Evolutionary conservation across 2,888 invertebrate species (phyloP), one percentile per base, ranked within the genome.

Genomic region (Pristionchus arcanus): DNA sequence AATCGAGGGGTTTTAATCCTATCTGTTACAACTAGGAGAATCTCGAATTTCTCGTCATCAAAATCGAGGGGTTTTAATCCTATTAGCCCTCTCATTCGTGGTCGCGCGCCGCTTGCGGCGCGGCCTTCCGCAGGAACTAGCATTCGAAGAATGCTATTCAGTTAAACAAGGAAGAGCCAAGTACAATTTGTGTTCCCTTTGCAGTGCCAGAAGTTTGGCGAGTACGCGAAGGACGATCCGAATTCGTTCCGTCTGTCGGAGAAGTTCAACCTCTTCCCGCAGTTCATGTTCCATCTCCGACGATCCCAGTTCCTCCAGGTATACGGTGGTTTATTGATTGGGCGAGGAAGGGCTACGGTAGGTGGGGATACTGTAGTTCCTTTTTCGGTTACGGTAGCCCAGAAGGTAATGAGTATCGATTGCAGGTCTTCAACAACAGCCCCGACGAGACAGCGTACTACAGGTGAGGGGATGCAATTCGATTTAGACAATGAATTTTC

Each of bases 391-490:
- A 37, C 19, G 19, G 16, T 15, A 71, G 9, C 5, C 21, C 25
- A 25, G 25, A 21, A 59, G 19, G 19, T 4, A 71, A 31, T 25
- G 28, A 31, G 1, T 71, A 71, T 71, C 31, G 31, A 34, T 84
- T 84, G 55, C 94, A 93, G 96, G 99, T 99, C 83, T 99, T 99
- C 96, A 99, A 99, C 96, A 99, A 99, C 96, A 98, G 98, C 71
- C 99, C 99, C 0, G 99, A 99, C 96, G 99, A 99, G 96, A 99
- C 99, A 25, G 98, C 98, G 37, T 99, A 98, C 96, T 99, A 99
- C 95, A 97, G 98, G 97, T 97, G 94, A 37, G 71, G 9, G 11
- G 9, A 21, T 19, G 9, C 1, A 15, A 49, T 25, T 37, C 66
- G 42, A 37, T 13, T 21, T 9, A 7, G 34, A 21, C 55, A 25